Evolutionary conservation across 2,888 invertebrate species (phyloP).

Genomic region (Platynereis dumerilii): DNA sequence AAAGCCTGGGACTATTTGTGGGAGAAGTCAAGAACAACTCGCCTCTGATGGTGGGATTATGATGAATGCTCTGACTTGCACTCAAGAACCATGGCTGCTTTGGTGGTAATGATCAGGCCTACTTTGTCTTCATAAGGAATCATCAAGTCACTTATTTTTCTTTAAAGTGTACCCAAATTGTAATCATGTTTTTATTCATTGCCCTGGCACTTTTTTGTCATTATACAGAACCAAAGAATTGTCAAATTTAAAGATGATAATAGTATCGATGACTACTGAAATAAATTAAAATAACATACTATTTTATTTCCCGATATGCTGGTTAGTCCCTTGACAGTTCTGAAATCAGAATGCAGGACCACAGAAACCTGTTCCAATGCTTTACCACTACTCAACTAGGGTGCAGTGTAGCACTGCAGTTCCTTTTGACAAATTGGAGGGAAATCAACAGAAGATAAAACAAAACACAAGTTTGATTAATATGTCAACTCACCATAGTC

Average conservation of each 20-base stretch:
- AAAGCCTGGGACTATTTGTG: conserved; percentile 61
- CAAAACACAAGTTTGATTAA: too few relatives aligned
- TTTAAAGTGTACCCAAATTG: too few relatives aligned
- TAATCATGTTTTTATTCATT: too few relatives aligned
- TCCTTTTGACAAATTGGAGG: conserved; percentile 58
- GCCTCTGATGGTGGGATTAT: conserved; percentile 54
- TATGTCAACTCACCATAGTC: too few relatives aligned
- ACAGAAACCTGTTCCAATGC: conserved; percentile 55
- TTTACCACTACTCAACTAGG: conserved; percentile 54
- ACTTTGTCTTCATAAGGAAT: too few relatives aligned
- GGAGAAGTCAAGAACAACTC: conserved; percentile 49
- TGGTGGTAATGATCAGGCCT: conserved; percentile 55
- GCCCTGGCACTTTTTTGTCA: too few relatives aligned
- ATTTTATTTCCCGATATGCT: conserved; percentile 50
- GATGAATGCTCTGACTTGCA: conserved; percentile 56
- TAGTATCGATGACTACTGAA: too few relatives aligned
- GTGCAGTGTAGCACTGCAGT: conserved; percentile 55
- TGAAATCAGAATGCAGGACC: conserved; percentile 59
- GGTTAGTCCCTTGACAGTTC: conserved; percentile 54
- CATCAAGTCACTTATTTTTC: too few relatives aligned
- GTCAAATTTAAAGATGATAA: too few relatives aligned
- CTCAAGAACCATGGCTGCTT: conserved; percentile 59
- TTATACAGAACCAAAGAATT: too few relatives aligned
- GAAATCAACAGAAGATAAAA: conserved; percentile 51
- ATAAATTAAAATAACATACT: too few relatives aligned